Conservation (phyloP, 2,888 invertebrate genomes). For the Melanophora roralis region DNA sequence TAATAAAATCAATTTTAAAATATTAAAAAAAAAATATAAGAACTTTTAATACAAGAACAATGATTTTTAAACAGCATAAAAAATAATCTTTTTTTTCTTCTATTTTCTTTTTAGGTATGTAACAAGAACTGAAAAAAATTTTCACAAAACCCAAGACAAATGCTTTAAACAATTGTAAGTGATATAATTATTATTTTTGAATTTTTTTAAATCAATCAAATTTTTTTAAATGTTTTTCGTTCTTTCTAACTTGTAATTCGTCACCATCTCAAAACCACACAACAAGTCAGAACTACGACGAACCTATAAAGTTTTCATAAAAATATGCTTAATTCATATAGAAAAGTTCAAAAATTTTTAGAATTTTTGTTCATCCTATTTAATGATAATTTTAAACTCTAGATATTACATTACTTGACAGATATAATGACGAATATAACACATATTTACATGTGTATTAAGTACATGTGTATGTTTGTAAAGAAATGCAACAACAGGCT, state of each 20-base stretch:
- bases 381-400: conserved; percentile 58
- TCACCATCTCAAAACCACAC: conserved; percentile 29
- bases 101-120: conserved; percentile 46
- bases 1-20: too few relatives aligned
- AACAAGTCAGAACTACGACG: conserved; percentile 34
- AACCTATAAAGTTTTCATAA: conserved; percentile 13
- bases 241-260: not conserved
- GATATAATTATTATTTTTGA: not conserved
- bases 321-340: not conserved
- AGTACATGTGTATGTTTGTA: too few relatives aligned
- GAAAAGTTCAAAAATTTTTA: not conserved
- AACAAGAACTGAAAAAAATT: not conserved
- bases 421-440: conserved; percentile 30
- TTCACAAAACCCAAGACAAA: not conserved
- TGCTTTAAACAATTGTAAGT: not conserved
- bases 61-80: too few relatives aligned
- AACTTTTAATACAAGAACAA: too few relatives aligned
- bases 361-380: conserved; percentile 51
- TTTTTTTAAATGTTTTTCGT: not conserved
- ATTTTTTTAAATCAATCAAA: not conserved
- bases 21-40: too few relatives aligned
- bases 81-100: not conserved
- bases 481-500: too few relatives aligned
- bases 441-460: not conserved
- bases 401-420: conserved; percentile 55